Conservation (phyloP, 2,797 vertebrate species). For the Yasuhikotakia modesta region DNA sequence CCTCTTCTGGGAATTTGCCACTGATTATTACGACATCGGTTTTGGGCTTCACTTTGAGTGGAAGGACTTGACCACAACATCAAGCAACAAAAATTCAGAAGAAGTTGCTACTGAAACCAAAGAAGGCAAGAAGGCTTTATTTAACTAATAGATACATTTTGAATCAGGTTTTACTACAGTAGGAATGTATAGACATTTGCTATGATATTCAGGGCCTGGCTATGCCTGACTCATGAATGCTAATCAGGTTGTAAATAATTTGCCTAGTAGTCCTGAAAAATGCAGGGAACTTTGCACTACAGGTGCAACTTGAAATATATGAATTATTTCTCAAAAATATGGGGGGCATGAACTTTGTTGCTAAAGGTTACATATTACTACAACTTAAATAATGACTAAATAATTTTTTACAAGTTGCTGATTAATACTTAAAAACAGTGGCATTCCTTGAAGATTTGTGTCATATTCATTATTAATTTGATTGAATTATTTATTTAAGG, state of each 20-base stretch:
- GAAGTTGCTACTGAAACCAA: constrained; percentile 63
- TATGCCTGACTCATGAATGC: too few species aligned
- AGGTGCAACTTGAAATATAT: too few species aligned
- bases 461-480: not conserved
- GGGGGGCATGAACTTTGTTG: not conserved
- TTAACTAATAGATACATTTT: not conserved
- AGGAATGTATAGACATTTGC: too few species aligned
- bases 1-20: constrained; percentile 99
- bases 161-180: not conserved
- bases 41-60: constrained; percentile 99
- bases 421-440: not conserved
- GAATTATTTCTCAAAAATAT: too few species aligned
- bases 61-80: constrained; percentile 90
- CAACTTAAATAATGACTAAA: too few species aligned
- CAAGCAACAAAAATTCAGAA: constrained; percentile 86
- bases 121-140: constrained; percentile 78
- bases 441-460: not conserved
- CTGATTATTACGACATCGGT: constrained; percentile 98
- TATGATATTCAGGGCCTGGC: too few species aligned
- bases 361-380: not conserved
- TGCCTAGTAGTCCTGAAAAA: too few species aligned
- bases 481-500: constrained; percentile 58
- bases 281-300: too few species aligned
- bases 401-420: too few species aligned
- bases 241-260: too few species aligned